A percentile compares a stretch with the other conserved stretches of the same genome.
These are phyloP conservation scores for Acestrorhynchus altus DNA, from an alignment of 2,797 vertebrate species.

Conservation along the genomic window DNA sequence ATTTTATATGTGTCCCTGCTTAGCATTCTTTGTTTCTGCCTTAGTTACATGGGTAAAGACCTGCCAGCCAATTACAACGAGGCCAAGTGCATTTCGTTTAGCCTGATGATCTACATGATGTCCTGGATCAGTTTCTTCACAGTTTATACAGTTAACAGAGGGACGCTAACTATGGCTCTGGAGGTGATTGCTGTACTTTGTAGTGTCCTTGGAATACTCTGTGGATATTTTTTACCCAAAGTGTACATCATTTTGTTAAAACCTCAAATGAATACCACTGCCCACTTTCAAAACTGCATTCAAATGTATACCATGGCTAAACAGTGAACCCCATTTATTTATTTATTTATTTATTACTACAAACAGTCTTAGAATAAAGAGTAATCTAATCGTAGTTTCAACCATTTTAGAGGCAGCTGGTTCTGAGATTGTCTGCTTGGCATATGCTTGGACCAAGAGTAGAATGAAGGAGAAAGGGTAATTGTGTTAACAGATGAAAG, in stretches of 20 bases:
- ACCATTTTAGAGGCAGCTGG: slow-evolving; percentile 16
- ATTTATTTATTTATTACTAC: background rate
- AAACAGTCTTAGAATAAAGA: background rate
- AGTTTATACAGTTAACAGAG: slow-evolving; percentile 77
- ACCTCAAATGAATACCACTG: slow-evolving; percentile 80
- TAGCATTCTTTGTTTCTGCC: slow-evolving; percentile 78
- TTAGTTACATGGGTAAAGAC: slow-evolving; percentile 86
- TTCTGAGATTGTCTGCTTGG: slow-evolving; percentile 33
- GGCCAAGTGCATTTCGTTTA: slow-evolving; percentile 85
- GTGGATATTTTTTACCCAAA: slow-evolving; percentile 86
- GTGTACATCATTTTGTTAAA: slow-evolving; percentile 81
- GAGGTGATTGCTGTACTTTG: slow-evolving; percentile 75
- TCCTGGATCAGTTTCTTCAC: slow-evolving; percentile 84
- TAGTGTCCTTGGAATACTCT: slow-evolving; percentile 79
- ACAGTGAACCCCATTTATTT: slow-evolving; percentile 59
- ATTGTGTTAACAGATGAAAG: slow-evolving; percentile 34
- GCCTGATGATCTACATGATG: slow-evolving; percentile 83
- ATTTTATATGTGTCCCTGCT: slow-evolving; percentile 71
- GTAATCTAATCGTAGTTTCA: slow-evolving; percentile 42
- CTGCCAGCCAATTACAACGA: slow-evolving; percentile 88
- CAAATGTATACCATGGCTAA: slow-evolving; percentile 87
- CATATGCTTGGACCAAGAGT: slow-evolving; percentile 34
- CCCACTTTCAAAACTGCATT: slow-evolving; percentile 86
- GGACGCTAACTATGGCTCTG: slow-evolving; percentile 73
- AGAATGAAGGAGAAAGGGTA: slow-evolving; percentile 29